Percentiles rank a stretch among this genome's conserved stretches.
Evolutionary conservation across 2,113 vertebrate genomes (phyloP).

Genomic region (Pantherophis guttatus): DNA sequence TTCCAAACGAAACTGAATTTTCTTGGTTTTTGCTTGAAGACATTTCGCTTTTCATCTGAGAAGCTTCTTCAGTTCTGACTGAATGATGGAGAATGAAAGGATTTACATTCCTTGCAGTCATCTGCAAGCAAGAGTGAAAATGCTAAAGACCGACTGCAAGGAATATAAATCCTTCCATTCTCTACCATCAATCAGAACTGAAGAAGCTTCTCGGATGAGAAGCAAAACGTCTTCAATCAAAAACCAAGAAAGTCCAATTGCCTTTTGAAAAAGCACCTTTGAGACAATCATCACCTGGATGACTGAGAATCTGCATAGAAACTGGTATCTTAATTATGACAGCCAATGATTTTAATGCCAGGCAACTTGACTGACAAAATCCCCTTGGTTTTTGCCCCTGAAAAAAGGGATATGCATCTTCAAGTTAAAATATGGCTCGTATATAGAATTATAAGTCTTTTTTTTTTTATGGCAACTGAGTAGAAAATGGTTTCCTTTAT

Average conservation of each 20-base stretch:
- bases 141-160: no score
- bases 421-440: accelerated
- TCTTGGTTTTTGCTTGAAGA: no score
- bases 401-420: not conserved
- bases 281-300: not conserved
- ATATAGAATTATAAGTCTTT: constrained; percentile 1
- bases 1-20: no score
- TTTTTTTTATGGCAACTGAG: not conserved
- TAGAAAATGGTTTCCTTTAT: not conserved
- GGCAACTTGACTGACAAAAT: not conserved
- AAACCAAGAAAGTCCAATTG: not conserved
- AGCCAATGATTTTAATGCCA: not conserved
- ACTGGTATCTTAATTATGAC: not conserved
- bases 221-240: not conserved
- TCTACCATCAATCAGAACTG: not conserved
- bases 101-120: no score
- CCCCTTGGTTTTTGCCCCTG: not conserved
- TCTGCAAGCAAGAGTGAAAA: no score
- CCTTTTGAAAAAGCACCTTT: not conserved
- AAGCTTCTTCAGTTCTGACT: no score
- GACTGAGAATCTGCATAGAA: not conserved
- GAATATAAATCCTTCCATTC: no score
- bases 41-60: no score
- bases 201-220: not conserved
- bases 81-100: no score